Evolutionary conservation across 2,888 invertebrate genomes (phyloP), one percentile per base, ranked within the genome.

Genomic region (Apodemia zela): DNA sequence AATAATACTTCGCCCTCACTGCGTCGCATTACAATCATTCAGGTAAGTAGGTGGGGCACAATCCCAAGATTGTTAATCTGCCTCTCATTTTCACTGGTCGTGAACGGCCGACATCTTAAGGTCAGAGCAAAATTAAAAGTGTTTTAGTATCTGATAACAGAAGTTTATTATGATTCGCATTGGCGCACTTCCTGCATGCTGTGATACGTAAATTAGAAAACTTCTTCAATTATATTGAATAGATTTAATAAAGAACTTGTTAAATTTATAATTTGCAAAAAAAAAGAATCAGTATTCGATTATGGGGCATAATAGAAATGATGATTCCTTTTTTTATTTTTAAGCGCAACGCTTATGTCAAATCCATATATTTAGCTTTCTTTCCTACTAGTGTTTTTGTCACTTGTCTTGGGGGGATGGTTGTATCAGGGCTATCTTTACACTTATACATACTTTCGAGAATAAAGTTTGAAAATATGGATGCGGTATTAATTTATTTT

Each of bases 101-200:
- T 84, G 87, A 88, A 85, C 80, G 87, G 83, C 78, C 82, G 82
- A 84, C 87, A 75, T 73, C 73, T 81, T 88, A 89, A 90, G 89
- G 89, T 87, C 89, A 80, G 69, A 64, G 78, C 80, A 83, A 88
- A 90, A 90, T 88, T 89, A 89, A 89, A 90, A 89, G 89, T 89
- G 85, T 81, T 86, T 82, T 84, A 82, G 79, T 87, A 88, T 88
- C 89, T 87, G 89, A 89, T 89, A 88, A 88, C 84, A 71, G 80
- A 73, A 78, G 77, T 77, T 84, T 87, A 84, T 87, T 86, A 83
- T 76, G 75, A 76, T 79, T 78, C 74, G 75, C 76, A 74, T 77
- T 79, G 75, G 79, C 69, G 74, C 75, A 80, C 77, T 85, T 86
- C 84, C 84, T 83, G 80, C 69, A 70, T 59, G 65, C 67, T 67